These are phyloP conservation scores for Timema cristinae DNA, from an alignment of 2,888 invertebrate genomes.

Conservation along the genomic window DNA sequence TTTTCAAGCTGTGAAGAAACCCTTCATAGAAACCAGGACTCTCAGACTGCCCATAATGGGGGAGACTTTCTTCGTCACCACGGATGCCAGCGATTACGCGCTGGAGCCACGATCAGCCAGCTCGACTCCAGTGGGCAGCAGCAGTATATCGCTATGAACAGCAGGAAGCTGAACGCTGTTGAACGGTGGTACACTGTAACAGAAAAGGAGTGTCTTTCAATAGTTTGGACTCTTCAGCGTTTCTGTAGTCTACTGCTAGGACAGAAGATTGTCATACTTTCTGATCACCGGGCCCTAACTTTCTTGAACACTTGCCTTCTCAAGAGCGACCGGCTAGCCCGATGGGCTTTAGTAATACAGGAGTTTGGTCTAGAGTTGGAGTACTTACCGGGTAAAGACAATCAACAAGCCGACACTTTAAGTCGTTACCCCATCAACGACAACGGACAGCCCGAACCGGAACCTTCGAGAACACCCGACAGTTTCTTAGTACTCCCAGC, in stretches of 20 bases:
- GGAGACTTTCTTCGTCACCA: conserved; percentile 24
- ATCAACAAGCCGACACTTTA: no score
- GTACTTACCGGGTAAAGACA: no score
- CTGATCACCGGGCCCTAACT: neutral
- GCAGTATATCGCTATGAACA: neutral
- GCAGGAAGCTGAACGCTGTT: neutral
- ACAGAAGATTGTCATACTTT: neutral
- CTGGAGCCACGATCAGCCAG: conserved; percentile 26
- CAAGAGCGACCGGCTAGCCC: neutral
- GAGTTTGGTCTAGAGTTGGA: neutral
- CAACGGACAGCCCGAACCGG: no score
- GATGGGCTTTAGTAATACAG: neutral
- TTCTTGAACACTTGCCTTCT: neutral
- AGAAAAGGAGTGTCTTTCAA: neutral
- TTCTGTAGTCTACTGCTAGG: neutral
- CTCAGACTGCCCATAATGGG: conserved; percentile 31
- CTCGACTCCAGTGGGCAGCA: neutral
- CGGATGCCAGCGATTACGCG: conserved; percentile 32
- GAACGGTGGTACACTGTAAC: neutral
- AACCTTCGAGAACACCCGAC: no score
- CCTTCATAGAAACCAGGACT: conserved; percentile 14
- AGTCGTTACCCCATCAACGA: no score
- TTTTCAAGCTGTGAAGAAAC: neutral
- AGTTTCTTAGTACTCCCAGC: no score
- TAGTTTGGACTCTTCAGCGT: neutral